A percentile compares a stretch with the other conserved stretches of the same genome.
Evolutionary conservation across 2,888 invertebrate species (phyloP).

Genomic region (Pseudanteris insignis): DNA sequence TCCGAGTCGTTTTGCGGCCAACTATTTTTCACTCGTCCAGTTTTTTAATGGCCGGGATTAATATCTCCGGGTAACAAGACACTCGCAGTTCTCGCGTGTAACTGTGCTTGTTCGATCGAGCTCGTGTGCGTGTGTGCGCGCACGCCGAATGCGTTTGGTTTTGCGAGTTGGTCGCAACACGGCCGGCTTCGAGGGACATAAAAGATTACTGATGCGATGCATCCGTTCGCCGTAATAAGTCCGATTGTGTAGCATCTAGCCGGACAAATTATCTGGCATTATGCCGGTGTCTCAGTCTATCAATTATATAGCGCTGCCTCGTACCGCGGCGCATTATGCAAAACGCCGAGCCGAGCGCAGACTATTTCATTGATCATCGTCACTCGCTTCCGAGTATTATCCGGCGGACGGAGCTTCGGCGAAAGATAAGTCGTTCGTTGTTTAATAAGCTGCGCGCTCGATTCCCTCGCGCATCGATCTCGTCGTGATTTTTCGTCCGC

Average conservation of each 20-base stretch:
- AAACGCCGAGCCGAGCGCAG: conserved; percentile 52
- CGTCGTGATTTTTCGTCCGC: too few relatives aligned
- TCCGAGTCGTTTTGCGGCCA: conserved; percentile 53
- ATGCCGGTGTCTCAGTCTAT: conserved; percentile 63
- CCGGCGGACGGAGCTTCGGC: conserved; percentile 26
- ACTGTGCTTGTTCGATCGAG: not conserved
- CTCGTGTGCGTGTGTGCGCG: conserved; percentile 43
- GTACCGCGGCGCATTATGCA: conserved; percentile 44
- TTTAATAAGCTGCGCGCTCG: conserved; percentile 38
- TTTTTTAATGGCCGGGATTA: conserved; percentile 66
- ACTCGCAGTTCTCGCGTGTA: too few relatives aligned
- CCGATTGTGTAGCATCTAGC: conserved; percentile 62
- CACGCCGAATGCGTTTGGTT: conserved; percentile 46
- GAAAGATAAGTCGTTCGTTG: conserved; percentile 39
- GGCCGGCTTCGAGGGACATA: conserved; percentile 54
- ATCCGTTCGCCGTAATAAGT: conserved; percentile 66
- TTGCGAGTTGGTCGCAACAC: conserved; percentile 36
- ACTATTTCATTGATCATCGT: conserved; percentile 62
- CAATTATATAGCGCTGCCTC: conserved; percentile 56
- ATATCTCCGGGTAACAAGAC: conserved; percentile 66
- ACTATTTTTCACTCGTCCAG: conserved; percentile 65
- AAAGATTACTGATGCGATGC: conserved; percentile 64
- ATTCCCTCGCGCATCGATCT: conserved; percentile 29
- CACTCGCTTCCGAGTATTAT: conserved; percentile 47
- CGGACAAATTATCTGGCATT: conserved; percentile 65